These are phyloP conservation scores for Ailuropoda melanoleuca DNA, from an alignment of 2,113 vertebrate genomes.

Conservation along the genomic window DNA sequence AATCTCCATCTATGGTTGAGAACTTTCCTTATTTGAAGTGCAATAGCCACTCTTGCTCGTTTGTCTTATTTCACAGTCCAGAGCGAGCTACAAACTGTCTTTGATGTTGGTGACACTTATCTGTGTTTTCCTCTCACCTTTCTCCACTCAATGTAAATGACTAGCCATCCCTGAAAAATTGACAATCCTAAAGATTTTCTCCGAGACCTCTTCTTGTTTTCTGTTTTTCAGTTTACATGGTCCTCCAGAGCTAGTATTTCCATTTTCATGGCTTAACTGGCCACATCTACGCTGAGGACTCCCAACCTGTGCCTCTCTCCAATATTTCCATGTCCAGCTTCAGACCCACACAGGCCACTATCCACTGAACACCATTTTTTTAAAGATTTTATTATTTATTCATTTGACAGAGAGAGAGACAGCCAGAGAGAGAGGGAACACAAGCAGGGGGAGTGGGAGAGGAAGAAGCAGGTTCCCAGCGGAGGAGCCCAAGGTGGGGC, in stretches of 20 bases:
- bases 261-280: background rate
- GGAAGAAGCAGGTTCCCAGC: too few species aligned
- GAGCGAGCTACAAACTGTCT: background rate
- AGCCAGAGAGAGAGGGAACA: too few species aligned
- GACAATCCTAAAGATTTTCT: background rate
- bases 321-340: background rate
- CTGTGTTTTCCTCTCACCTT: background rate
- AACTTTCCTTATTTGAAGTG: background rate
- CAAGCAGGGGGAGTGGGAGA: too few species aligned
- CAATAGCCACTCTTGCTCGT: background rate
- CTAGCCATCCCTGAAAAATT: background rate
- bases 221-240: background rate
- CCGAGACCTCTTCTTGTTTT: accelerated
- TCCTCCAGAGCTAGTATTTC: background rate
- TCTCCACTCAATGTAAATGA: background rate
- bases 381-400: too few species aligned
- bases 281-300: background rate
- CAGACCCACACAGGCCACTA: background rate
- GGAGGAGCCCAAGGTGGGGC: too few species aligned
- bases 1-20: background rate
- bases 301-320: background rate
- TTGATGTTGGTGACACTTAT: background rate
- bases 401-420: too few species aligned
- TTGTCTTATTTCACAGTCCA: background rate
- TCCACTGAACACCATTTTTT: background rate